Conservation (phyloP, 2,888 invertebrate genomes). For the Eledone cirrhosa region DNA sequence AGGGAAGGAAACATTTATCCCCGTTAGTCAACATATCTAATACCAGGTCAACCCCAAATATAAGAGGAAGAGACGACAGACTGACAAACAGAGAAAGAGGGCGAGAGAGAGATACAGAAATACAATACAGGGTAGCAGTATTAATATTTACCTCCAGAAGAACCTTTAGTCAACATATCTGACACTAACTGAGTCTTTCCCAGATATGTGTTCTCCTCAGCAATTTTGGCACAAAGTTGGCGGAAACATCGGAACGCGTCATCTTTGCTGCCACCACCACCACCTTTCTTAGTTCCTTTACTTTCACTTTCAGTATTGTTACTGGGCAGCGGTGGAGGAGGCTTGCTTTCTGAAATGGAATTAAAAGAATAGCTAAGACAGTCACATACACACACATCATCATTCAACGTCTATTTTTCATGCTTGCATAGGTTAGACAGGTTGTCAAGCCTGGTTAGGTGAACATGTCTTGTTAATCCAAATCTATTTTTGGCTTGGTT, state of each 20-base stretch:
- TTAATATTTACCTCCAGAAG: constrained; percentile 50
- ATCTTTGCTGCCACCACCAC: constrained; percentile 44
- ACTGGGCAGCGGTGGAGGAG: background rate
- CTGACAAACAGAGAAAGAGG: background rate
- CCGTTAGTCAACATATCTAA: too few species aligned
- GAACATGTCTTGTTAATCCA: background rate
- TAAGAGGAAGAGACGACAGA: background rate
- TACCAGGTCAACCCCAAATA: too few species aligned
- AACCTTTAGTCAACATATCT: constrained; percentile 57
- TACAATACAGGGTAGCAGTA: background rate
- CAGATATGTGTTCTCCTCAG: constrained; percentile 80
- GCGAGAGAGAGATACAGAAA: background rate
- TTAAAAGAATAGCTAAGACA: background rate
- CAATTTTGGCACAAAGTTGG: constrained; percentile 80
- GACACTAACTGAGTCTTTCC: constrained; percentile 77
- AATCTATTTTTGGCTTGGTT: too few species aligned
- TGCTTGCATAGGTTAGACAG: too few species aligned
- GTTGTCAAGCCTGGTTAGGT: too few species aligned
- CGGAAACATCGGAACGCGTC: constrained; percentile 79
- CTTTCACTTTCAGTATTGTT: background rate
- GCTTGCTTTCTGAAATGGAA: background rate
- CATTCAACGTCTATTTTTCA: too few species aligned
- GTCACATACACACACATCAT: background rate
- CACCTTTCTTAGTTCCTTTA: constrained; percentile 12
- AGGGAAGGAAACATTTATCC: too few species aligned